Evolutionary conservation across 2,113 vertebrate species (phyloP).

Genomic region (Cavia aperea): DNA sequence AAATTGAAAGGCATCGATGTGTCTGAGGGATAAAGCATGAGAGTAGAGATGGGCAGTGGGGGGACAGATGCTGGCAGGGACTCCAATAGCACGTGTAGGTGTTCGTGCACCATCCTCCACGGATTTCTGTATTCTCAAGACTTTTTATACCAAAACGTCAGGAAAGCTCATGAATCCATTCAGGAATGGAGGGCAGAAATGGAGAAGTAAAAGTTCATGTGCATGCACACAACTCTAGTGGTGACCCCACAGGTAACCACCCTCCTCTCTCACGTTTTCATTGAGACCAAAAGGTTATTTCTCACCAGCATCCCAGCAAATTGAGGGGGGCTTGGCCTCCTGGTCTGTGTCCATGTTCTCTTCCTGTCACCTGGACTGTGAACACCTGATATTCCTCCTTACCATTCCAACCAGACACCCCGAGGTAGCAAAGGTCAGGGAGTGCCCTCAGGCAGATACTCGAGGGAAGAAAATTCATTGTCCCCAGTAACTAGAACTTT

Average conservation of each 20-base stretch:
- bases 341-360: background rate
- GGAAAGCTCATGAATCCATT: background rate
- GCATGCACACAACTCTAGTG: background rate
- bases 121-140: background rate
- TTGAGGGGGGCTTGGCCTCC: background rate
- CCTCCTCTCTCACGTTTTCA: background rate
- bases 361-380: background rate
- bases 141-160: background rate
- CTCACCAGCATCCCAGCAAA: background rate
- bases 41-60: background rate
- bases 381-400: background rate
- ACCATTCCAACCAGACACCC: background rate
- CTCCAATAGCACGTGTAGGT: rapidly evolving
- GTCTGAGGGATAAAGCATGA: background rate
- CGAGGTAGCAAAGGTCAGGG: background rate
- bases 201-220: background rate
- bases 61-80: background rate
- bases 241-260: background rate
- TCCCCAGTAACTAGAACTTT: background rate
- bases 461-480: background rate
- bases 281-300: background rate
- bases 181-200: background rate
- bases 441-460: background rate
- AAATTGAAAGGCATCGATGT: background rate
- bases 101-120: background rate